Conservation (phyloP, 2,113 vertebrate species). For the Picathartes gymnocephalus region DNA sequence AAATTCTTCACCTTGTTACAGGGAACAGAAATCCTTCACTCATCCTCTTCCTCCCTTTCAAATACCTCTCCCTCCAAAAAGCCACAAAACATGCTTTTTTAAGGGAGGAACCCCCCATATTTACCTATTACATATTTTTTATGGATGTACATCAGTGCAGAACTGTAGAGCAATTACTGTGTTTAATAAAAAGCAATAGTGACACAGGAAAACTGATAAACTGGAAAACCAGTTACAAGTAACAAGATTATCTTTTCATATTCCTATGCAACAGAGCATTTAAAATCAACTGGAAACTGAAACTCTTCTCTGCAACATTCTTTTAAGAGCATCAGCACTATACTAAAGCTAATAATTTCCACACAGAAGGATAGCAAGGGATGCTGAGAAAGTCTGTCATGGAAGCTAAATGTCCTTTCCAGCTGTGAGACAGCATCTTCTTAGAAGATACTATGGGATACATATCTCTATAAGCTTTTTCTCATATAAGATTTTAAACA, state of each 20-base stretch:
- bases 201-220: not conserved
- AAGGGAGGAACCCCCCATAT: rapidly evolving
- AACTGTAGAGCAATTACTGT: not conserved
- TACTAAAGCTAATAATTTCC: not conserved
- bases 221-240: not conserved
- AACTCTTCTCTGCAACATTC: not conserved
- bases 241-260: not conserved
- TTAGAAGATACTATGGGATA: not conserved
- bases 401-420: not conserved
- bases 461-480: not conserved
- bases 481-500: not conserved
- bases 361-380: not conserved
- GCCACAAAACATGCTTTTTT: not conserved
- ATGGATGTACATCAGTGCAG: not conserved
- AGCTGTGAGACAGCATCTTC: not conserved
- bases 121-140: not conserved
- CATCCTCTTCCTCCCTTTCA: not conserved
- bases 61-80: not conserved
- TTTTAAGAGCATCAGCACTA: not conserved
- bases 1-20: not conserved
- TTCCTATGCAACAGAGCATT: not conserved
- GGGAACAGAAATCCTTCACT: not conserved
- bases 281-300: not conserved
- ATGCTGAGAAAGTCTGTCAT: not conserved
- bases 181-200: not conserved